Percentiles rank a stretch among this genome's conserved stretches.
phyloP scores from a whole-genome alignment of 2,888 invertebrate genomes.

The Osmoderma eremita region DNA sequence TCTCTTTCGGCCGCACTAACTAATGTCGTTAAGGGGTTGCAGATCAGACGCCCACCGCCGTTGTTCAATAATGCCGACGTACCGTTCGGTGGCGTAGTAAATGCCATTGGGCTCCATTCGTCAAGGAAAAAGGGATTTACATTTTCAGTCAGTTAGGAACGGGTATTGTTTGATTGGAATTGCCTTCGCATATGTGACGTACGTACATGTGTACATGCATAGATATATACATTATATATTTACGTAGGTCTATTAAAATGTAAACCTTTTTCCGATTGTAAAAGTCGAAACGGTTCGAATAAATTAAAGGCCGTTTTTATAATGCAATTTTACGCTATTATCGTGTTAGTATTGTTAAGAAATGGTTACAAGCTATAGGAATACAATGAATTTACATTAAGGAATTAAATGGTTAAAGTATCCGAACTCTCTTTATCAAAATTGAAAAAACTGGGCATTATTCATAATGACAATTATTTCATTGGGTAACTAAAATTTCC shows the following conservation, averaged over 20 bases:
- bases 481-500: too few species aligned
- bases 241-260: neutral
- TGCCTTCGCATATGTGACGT: conserved; percentile 24
- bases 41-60: conserved; percentile 60
- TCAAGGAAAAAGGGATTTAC: conserved; percentile 34
- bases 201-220: neutral
- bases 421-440: too few species aligned
- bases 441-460: too few species aligned
- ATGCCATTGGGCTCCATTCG: conserved; percentile 22
- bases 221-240: neutral
- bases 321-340: conserved; percentile 11
- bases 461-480: too few species aligned
- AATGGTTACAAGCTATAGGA: neutral
- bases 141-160: conserved; percentile 35
- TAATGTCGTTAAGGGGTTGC: conserved; percentile 62
- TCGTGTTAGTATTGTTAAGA: neutral
- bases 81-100: neutral
- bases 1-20: conserved; percentile 44
- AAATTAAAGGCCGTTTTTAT: neutral
- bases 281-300: conserved; percentile 4
- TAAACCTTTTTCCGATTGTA: too few species aligned
- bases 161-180: conserved; percentile 31
- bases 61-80: conserved; percentile 49
- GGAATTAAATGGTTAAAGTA: too few species aligned
- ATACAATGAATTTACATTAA: neutral